These are phyloP conservation scores for Pterobdella sp. DNA, from an alignment of 2,888 invertebrate genomes.

Conservation along the genomic window DNA sequence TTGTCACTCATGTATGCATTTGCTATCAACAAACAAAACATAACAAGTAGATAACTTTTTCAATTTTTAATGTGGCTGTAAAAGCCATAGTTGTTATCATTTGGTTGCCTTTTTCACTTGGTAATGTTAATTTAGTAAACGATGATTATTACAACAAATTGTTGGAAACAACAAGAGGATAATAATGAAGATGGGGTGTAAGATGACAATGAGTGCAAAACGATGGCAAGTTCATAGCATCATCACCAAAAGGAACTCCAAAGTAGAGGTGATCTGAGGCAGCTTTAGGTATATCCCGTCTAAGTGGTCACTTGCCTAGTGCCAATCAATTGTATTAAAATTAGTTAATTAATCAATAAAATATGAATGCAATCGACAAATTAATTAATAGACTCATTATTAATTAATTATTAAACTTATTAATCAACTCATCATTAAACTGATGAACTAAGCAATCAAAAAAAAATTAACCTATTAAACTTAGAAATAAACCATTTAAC, in stretches of 20 bases:
- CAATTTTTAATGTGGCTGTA: too few species aligned
- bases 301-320: constrained; percentile 82
- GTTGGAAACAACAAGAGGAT: too few species aligned
- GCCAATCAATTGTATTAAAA: constrained; percentile 11
- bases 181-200: too few species aligned
- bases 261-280: constrained; percentile 72
- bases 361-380: not conserved
- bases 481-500: too few species aligned
- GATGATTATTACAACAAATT: not conserved
- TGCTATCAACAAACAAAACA: too few species aligned
- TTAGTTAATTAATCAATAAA: not conserved
- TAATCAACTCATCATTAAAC: not conserved
- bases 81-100: too few species aligned
- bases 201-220: not conserved
- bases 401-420: not conserved
- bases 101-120: too few species aligned
- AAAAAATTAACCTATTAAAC: too few species aligned
- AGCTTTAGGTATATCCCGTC: constrained; percentile 82
- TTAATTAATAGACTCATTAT: not conserved
- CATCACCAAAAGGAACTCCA: constrained; percentile 77
- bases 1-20: too few species aligned
- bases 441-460: not conserved
- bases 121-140: too few species aligned
- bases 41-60: too few species aligned
- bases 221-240: too few species aligned